These are phyloP conservation scores for Pocillopora grandis DNA, from an alignment of 92 coral and sea anemone genomes.

Conservation along the genomic window DNA sequence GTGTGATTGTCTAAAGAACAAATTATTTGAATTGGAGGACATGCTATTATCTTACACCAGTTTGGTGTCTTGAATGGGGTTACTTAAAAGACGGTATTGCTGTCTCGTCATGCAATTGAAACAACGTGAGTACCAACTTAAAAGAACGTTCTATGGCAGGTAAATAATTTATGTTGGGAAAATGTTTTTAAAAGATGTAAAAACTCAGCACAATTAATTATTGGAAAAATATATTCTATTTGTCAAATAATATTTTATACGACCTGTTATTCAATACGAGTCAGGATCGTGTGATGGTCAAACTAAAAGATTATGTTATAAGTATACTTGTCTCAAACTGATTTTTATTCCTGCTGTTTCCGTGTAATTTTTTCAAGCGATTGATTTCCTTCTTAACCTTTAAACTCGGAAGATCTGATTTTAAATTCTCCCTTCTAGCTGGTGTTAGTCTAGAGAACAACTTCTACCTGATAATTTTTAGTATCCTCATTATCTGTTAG, in stretches of 20 bases:
- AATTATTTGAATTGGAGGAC: neutral
- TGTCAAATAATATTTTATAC: no score
- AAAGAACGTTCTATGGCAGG: neutral
- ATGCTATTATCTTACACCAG: neutral
- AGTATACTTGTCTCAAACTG: neutral
- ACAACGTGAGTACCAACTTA: neutral
- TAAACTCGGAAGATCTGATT: neutral
- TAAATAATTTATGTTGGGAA: constrained; percentile 5
- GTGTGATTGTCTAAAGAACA: no score
- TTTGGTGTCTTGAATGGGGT: neutral
- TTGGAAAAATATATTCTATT: neutral
- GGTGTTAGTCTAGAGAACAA: no score
- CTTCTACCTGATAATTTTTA: no score
- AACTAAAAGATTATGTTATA: no score
- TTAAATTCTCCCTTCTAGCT: no score
- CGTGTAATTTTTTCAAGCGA: neutral
- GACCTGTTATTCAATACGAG: no score
- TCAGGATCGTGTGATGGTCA: no score
- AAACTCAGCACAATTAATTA: neutral
- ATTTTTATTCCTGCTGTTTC: neutral
- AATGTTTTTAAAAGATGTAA: neutral
- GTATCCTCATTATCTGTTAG: no score
- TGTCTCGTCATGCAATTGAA: neutral
- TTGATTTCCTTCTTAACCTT: neutral
- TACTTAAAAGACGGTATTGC: neutral